Conservation (phyloP, 2,888 invertebrate genomes). For the Luffia ferchaultella region DNA sequence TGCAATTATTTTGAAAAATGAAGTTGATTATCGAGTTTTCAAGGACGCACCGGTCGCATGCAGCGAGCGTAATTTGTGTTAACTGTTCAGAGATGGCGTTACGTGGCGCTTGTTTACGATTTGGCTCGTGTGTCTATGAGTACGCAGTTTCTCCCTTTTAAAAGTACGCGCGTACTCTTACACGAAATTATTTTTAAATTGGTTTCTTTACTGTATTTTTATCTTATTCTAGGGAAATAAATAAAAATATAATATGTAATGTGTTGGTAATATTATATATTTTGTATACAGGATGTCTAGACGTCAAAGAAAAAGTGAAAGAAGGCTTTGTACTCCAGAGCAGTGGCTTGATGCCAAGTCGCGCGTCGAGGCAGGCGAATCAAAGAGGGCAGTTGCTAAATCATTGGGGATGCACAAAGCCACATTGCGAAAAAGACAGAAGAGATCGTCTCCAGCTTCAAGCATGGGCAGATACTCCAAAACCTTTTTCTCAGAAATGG, state of each 20-base stretch:
- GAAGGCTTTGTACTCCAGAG: conserved; percentile 8
- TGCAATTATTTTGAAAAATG: conserved; percentile 5
- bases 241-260: background rate
- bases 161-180: conserved; percentile 6
- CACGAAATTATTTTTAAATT: background rate
- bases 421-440: conserved; percentile 7
- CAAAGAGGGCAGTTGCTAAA: conserved; percentile 10
- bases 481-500: conserved; percentile 5
- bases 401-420: conserved; percentile 8
- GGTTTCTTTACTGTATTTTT: background rate
- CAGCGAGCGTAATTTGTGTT: conserved; percentile 1
- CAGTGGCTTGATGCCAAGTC: conserved; percentile 7
- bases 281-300: conserved; percentile 4
- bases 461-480: conserved; percentile 8
- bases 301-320: conserved; percentile 10
- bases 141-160: conserved; percentile 2
- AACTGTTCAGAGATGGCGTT: conserved; percentile 4
- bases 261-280: conserved; percentile 1
- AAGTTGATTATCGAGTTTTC: background rate
- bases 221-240: background rate
- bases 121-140: conserved; percentile 2
- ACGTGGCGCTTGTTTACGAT: background rate
- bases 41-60: conserved; percentile 1
- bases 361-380: conserved; percentile 9
- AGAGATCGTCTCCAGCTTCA: conserved; percentile 7